Percentiles rank a stretch among this genome's conserved stretches.
These are phyloP conservation scores for Choreutis nemorana DNA, from an alignment of 2,888 invertebrate species.

Conservation along the genomic window DNA sequence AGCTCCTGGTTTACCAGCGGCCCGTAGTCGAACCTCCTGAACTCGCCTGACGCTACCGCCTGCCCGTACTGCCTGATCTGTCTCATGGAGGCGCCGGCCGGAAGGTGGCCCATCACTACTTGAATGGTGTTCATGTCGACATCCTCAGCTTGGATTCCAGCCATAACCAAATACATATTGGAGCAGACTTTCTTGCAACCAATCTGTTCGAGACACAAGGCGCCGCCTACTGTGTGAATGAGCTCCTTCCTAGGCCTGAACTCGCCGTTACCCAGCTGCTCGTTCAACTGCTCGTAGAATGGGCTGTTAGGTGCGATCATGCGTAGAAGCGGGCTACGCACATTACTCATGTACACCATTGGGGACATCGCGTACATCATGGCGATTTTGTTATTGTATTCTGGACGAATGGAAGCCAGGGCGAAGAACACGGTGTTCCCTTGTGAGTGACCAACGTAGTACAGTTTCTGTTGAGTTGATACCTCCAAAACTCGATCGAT, in stretches of 20 bases:
- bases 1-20: slow-evolving; percentile 32
- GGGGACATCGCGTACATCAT: slow-evolving; percentile 50
- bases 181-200: slow-evolving; percentile 63
- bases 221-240: slow-evolving; percentile 33
- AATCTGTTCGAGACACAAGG: slow-evolving; percentile 34
- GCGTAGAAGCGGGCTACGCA: slow-evolving; percentile 45
- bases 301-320: slow-evolving; percentile 42
- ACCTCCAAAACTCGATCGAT: slow-evolving; percentile 41
- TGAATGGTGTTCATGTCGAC: slow-evolving; percentile 62
- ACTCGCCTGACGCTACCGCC: slow-evolving; percentile 33
- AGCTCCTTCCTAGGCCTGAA: slow-evolving; percentile 35
- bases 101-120: slow-evolving; percentile 59
- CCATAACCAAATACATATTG: slow-evolving; percentile 67
- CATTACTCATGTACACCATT: slow-evolving; percentile 48
- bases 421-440: slow-evolving; percentile 46
- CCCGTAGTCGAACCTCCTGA: slow-evolving; percentile 47
- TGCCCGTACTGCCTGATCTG: slow-evolving; percentile 67
- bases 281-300: slow-evolving; percentile 23
- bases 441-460: slow-evolving; percentile 43
- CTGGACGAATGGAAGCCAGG: slow-evolving; percentile 32
- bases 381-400: slow-evolving; percentile 43
- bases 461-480: slow-evolving; percentile 34
- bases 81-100: slow-evolving; percentile 64
- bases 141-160: slow-evolving; percentile 65
- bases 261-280: slow-evolving; percentile 30